phyloP scores from a whole-genome alignment of 2,113 vertebrate genomes.

The Lutjanus erythropterus region DNA sequence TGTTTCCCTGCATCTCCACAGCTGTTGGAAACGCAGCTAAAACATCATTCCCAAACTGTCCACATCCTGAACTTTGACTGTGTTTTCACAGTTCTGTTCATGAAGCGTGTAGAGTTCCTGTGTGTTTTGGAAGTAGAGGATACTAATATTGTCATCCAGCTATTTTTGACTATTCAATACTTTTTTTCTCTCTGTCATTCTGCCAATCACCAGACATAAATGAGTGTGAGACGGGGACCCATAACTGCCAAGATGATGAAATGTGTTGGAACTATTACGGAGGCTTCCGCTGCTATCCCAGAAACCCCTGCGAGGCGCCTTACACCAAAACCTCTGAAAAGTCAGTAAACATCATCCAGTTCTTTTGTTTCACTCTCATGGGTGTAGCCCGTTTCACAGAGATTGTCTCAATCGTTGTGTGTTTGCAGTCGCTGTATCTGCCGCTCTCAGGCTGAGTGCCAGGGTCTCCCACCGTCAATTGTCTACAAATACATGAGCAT shows the following conservation, averaged over 20 bases:
- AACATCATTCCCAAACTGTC: constrained; percentile 6
- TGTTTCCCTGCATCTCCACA: constrained; percentile 30
- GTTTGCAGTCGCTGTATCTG: constrained; percentile 93
- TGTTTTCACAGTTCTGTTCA: constrained; percentile 50
- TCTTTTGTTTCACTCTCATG: constrained; percentile 14
- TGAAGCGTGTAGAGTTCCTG: constrained; percentile 32
- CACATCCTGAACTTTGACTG: constrained; percentile 29
- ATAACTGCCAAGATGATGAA: constrained; percentile 94
- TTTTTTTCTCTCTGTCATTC: constrained; percentile 29
- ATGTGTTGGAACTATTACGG: constrained; percentile 98
- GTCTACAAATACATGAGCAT: constrained; percentile 99
- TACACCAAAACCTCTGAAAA: constrained; percentile 93
- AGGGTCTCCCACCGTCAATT: constrained; percentile 91
- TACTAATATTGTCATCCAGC: constrained; percentile 36
- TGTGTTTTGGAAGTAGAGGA: constrained; percentile 37
- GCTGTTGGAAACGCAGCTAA: constrained; percentile 28
- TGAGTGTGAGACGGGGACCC: constrained; percentile 92
- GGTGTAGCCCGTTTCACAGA: neutral
- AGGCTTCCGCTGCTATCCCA: constrained; percentile 96
- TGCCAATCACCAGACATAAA: constrained; percentile 90
- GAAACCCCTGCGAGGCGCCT: constrained; percentile 95
- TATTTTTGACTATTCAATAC: constrained; percentile 33
- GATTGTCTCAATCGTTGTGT: constrained; percentile 8
- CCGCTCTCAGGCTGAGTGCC: constrained; percentile 88
- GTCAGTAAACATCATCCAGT: constrained; percentile 83